These are phyloP conservation scores for Pollimyrus isidori DNA, from an alignment of 2,113 vertebrate genomes.

Conservation along the genomic window DNA sequence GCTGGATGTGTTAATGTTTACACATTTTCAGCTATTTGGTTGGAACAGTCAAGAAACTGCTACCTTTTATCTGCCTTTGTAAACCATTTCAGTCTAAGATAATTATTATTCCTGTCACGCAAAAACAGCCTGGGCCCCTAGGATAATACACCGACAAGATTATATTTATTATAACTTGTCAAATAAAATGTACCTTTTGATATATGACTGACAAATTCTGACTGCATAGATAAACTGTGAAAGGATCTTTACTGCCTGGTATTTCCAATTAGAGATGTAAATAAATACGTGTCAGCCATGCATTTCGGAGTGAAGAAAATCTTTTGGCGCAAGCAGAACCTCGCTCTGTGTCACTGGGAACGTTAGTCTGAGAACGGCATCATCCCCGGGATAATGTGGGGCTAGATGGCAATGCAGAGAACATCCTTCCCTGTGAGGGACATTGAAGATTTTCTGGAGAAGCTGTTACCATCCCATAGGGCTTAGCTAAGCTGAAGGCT, in stretches of 20 bases:
- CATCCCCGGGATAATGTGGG: slow-evolving; percentile 38
- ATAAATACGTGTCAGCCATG: not conserved
- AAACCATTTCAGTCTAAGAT: not conserved
- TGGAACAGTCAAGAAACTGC: not conserved
- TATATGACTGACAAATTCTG: not conserved
- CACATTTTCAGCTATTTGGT: not conserved
- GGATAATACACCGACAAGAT: slow-evolving; percentile 3
- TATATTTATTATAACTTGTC: slow-evolving; percentile 3
- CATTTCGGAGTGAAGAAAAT: not conserved
- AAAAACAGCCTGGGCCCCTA: not conserved
- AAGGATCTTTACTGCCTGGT: not conserved
- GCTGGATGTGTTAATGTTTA: not conserved
- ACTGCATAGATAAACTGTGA: not conserved
- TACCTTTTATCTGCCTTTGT: not conserved
- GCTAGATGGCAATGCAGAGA: slow-evolving; percentile 44
- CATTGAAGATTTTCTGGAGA: slow-evolving; percentile 48
- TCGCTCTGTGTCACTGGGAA: not conserved
- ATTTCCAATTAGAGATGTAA: not conserved
- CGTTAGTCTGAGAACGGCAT: not conserved
- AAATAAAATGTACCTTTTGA: slow-evolving; percentile 4
- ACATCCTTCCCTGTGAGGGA: slow-evolving; percentile 49
- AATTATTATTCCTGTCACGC: not conserved
- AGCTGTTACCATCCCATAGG: slow-evolving; percentile 38
- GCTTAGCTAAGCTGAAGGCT: not conserved
- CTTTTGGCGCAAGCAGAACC: not conserved